phyloP scores from a whole-genome alignment of 2,113 vertebrate species.

The Tragelaphus strepsiceros region DNA sequence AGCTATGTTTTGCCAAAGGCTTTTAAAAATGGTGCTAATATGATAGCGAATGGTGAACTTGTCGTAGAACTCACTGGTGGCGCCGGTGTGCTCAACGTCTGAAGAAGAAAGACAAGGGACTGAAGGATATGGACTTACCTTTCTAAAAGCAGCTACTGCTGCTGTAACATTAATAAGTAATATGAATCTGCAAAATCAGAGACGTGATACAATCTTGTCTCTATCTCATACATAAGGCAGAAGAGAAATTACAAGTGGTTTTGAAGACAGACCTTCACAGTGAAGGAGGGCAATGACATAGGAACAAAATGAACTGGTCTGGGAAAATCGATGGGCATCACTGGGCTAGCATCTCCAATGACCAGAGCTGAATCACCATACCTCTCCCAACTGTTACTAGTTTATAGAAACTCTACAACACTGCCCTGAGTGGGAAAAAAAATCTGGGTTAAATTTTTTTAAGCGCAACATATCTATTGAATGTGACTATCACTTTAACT shows the following conservation, averaged over 20 bases:
- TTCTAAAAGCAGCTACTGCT: neutral
- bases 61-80: slow-evolving; percentile 98
- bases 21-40: slow-evolving; percentile 99
- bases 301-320: neutral
- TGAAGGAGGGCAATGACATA: neutral
- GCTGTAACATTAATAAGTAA: fast-evolving
- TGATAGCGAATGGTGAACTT: slow-evolving; percentile 99
- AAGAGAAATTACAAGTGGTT: neutral
- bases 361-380: neutral
- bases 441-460: neutral
- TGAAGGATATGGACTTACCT: neutral
- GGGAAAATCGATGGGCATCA: neutral
- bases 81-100: slow-evolving; percentile 98
- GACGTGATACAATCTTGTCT: neutral
- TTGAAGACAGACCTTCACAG: neutral
- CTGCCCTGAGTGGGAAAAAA: neutral
- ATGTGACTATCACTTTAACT: neutral
- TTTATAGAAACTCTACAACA: neutral
- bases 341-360: neutral
- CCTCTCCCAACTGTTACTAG: neutral
- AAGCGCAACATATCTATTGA: neutral
- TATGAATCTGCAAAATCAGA: neutral
- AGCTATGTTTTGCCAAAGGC: slow-evolving; percentile 97
- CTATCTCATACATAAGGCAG: neutral
- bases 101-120: neutral